Evolutionary conservation across 2,888 invertebrate species (phyloP), one percentile per base, ranked within the genome.

Genomic region (Mimachlamys varia): DNA sequence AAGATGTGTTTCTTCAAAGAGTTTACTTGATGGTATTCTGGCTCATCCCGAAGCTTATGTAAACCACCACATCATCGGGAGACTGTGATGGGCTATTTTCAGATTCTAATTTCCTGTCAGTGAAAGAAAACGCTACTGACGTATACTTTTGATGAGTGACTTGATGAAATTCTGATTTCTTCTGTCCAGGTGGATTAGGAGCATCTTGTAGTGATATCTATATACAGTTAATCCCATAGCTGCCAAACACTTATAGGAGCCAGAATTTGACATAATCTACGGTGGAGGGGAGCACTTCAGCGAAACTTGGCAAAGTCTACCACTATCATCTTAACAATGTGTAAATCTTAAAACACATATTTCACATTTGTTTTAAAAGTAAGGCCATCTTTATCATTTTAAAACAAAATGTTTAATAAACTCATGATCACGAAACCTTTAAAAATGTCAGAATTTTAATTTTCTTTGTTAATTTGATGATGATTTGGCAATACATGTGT

Each of bases 101-200:
- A 76, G 76, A 33, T 76, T 76, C 76, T 76, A 76, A 76, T 76
- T 76, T 76, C 76, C 76, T 76, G 76, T 76, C 76, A 27, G 76
- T 33, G 76, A 76, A 76, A 76, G 76, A 76, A 76, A 76, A 76
- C 7, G 33, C 33, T 76, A 33, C 33, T 76, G 33, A 76, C 33
- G 76, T 76, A 76, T 33, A 76, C 76, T 76, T 76, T 76, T 76
- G 76, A 76, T 76, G 76, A 76, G 76, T 76, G 76, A 76, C 76
- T 76, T 33, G 76, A 76, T 76, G 76, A 76, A 76, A 76, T 76
- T 76, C 76, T 76, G 76, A 76, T 76, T 76, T 76, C 33, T 27
- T 76, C 76, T 76, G 33, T 76, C 76, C 76, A 76, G 76, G 76
- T 76, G 76, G 76, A 76, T 76, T 76, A 76, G 76, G 76, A 76